A percentile compares a stretch with the other conserved stretches of the same genome.
These are phyloP conservation scores for Ferrisia virgata DNA, from an alignment of 2,888 invertebrate genomes.

Conservation along the genomic window DNA sequence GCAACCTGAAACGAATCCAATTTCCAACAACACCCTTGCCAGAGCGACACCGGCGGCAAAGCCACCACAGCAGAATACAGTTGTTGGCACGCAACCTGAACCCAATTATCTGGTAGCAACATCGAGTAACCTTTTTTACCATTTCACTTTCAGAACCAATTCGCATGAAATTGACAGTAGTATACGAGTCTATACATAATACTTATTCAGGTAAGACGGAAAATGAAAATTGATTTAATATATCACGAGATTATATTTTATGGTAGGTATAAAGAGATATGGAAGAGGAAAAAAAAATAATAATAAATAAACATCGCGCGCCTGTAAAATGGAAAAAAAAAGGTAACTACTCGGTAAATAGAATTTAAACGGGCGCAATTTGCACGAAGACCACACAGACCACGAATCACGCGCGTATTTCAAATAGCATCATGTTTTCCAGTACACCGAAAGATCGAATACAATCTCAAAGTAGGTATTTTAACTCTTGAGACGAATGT, in stretches of 20 bases:
- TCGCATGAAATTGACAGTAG: not conserved
- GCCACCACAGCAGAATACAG: not conserved
- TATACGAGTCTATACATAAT: no score
- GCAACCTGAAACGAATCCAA: not conserved
- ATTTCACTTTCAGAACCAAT: not conserved
- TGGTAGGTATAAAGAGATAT: not conserved
- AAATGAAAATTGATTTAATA: conserved; percentile 28
- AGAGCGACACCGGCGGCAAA: no score
- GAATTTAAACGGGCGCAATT: conserved; percentile 7
- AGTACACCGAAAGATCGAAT: not conserved
- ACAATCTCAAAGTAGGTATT: not conserved
- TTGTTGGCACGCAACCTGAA: not conserved
- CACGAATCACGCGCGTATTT: conserved; percentile 15
- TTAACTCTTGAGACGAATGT: not conserved
- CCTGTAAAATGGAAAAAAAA: not conserved
- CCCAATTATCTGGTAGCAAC: not conserved
- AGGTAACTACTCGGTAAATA: not conserved
- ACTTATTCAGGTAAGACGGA: no score
- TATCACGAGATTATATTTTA: not conserved
- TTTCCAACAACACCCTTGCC: not conserved
- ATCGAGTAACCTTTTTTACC: not conserved
- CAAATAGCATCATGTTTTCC: not conserved
- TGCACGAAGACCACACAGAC: conserved; percentile 32
- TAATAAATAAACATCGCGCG: not conserved
- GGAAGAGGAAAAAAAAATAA: not conserved